These are phyloP conservation scores for Coelopa pilipes DNA, from an alignment of 2,888 invertebrate species.

Conservation along the genomic window DNA sequence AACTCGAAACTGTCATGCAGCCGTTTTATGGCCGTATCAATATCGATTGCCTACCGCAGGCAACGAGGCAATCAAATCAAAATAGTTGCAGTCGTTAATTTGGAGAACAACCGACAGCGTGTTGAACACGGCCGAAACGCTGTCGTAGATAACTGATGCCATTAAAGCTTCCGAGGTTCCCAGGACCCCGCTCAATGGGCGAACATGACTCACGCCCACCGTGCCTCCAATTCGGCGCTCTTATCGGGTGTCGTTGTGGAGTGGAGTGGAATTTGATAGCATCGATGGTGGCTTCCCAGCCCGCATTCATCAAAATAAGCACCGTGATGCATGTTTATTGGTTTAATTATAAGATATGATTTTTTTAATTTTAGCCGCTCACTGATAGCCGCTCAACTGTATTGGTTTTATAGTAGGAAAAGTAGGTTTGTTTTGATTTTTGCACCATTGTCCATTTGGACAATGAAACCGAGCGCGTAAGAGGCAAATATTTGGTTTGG, in stretches of 20 bases:
- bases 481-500: no score
- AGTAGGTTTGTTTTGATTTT: no score
- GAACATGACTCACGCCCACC: conserved; percentile 8
- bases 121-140: background rate
- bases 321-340: no score
- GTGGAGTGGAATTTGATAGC: background rate
- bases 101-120: conserved; percentile 17
- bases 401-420: no score
- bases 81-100: conserved; percentile 28
- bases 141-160: background rate
- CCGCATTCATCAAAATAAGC: no score
- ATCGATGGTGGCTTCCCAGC: no score
- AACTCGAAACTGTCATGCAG: conserved; percentile 34
- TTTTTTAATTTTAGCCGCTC: no score
- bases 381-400: no score
- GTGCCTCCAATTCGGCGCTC: background rate
- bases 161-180: background rate
- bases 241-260: conserved; percentile 20
- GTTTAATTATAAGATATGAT: no score
- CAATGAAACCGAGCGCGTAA: no score
- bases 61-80: conserved; percentile 21
- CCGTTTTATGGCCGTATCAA: conserved; percentile 26
- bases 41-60: conserved; percentile 28
- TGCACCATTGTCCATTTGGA: no score
- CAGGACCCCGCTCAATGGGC: background rate